These are phyloP conservation scores for Scotopteryx bipunctaria DNA, from an alignment of 2,888 invertebrate species.

Conservation along the genomic window DNA sequence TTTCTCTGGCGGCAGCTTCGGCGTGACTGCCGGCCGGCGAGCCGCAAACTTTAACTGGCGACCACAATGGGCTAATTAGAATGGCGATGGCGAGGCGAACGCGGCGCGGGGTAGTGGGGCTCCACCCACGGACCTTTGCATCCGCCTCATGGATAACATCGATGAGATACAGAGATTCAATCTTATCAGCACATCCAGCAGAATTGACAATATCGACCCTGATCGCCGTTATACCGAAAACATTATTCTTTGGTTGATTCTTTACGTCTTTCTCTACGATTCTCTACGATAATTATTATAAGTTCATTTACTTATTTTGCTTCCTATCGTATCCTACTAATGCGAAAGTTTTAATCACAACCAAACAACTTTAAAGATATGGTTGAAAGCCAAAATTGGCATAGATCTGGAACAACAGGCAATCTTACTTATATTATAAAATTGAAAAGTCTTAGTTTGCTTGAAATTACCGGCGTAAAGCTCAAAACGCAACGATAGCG, in stretches of 20 bases:
- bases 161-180: conserved; percentile 56
- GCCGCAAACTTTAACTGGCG: conserved; percentile 72
- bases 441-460: too few species aligned
- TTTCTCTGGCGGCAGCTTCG: conserved; percentile 57
- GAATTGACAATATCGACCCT: background rate
- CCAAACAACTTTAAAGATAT: too few species aligned
- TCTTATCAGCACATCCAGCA: conserved; percentile 51
- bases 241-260: background rate
- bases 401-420: too few species aligned
- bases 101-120: conserved; percentile 63
- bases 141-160: conserved; percentile 73
- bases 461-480: too few species aligned
- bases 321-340: too few species aligned
- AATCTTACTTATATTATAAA: too few species aligned
- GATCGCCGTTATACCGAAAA: background rate
- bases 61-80: conserved; percentile 82
- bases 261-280: too few species aligned
- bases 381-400: too few species aligned
- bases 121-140: conserved; percentile 79
- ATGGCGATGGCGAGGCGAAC: conserved; percentile 77
- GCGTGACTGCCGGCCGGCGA: conserved; percentile 75
- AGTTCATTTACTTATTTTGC: too few species aligned
- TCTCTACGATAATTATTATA: too few species aligned
- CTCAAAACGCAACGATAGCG: too few species aligned
- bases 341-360: too few species aligned